Evolutionary conservation across 2,797 vertebrate species (phyloP).

Genomic region (Anguilla obscura): DNA sequence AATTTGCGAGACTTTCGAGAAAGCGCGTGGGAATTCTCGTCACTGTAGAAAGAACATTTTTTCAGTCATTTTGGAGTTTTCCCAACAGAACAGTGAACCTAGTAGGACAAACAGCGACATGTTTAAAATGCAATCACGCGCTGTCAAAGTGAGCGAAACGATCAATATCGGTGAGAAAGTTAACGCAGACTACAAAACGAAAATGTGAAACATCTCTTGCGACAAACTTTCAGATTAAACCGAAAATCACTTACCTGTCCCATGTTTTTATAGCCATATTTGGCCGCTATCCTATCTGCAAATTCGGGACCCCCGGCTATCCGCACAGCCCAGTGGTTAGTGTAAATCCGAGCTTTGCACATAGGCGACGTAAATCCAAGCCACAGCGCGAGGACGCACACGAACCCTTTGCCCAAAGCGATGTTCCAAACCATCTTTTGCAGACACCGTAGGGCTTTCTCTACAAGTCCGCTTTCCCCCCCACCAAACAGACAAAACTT

Average conservation of each 20-base stretch:
- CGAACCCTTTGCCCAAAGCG: conserved; percentile 67
- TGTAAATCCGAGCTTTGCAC: conserved; percentile 91
- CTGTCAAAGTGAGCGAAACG: not conserved
- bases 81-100: not conserved
- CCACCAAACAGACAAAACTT: conserved; percentile 75
- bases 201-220: not conserved
- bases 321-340: conserved; percentile 98
- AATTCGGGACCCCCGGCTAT: conserved; percentile 85
- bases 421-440: conserved; percentile 83
- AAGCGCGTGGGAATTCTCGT: not conserved
- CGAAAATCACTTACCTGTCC: conserved; percentile 85
- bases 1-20: not conserved
- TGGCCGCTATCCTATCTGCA: conserved; percentile 89
- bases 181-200: not conserved
- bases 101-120: conserved; percentile 9
- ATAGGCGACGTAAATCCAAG: conserved; percentile 81
- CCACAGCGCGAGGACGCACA: conserved; percentile 83
- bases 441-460: conserved; percentile 56
- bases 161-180: not conserved
- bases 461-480: conserved; percentile 56
- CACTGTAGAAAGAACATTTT: not conserved
- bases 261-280: conserved; percentile 96
- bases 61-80: not conserved
- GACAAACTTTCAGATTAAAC: conserved; percentile 10
- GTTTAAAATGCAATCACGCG: conserved; percentile 17